Conservation (phyloP, 1,140 invertebrate genomes). For the Drosophila albomicans region DNA sequence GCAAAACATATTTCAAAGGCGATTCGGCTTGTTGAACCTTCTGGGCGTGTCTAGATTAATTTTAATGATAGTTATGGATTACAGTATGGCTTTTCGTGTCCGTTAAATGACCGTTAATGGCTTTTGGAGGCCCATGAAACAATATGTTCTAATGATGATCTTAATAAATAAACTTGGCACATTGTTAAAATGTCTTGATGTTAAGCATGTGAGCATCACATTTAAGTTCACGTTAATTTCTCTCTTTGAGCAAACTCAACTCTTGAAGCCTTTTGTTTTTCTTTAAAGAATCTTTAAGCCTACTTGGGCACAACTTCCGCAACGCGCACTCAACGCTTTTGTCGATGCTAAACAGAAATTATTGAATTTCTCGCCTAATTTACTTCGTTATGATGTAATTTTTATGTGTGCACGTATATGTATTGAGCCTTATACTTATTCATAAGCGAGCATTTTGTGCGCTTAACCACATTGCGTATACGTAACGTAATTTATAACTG, state of each 20-base stretch:
- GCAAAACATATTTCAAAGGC: constrained; percentile 18
- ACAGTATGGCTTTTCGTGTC: neutral
- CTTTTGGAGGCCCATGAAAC: neutral
- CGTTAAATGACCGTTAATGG: constrained; percentile 12
- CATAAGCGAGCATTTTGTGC: constrained; percentile 73
- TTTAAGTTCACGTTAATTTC: neutral
- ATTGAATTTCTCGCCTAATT: constrained; percentile 78
- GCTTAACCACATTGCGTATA: constrained; percentile 72
- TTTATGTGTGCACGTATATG: constrained; percentile 8
- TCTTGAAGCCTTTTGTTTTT: neutral
- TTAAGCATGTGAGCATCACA: neutral
- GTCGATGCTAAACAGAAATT: constrained; percentile 38
- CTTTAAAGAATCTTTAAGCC: neutral
- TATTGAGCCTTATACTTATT: constrained; percentile 49
- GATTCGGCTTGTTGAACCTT: constrained; percentile 3
- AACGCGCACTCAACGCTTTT: neutral
- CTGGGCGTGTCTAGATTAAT: constrained; percentile 23
- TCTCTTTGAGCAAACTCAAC: neutral
- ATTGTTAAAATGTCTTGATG: neutral
- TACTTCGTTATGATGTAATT: constrained; percentile 62
- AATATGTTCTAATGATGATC: constrained; percentile 4
- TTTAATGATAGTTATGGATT: constrained; percentile 31
- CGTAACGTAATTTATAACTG: constrained; percentile 76
- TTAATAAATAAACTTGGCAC: constrained; percentile 3
- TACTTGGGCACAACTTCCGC: neutral